Evolutionary conservation across 2,797 vertebrate species (phyloP).

Genomic region (Serranus cabrilla): DNA sequence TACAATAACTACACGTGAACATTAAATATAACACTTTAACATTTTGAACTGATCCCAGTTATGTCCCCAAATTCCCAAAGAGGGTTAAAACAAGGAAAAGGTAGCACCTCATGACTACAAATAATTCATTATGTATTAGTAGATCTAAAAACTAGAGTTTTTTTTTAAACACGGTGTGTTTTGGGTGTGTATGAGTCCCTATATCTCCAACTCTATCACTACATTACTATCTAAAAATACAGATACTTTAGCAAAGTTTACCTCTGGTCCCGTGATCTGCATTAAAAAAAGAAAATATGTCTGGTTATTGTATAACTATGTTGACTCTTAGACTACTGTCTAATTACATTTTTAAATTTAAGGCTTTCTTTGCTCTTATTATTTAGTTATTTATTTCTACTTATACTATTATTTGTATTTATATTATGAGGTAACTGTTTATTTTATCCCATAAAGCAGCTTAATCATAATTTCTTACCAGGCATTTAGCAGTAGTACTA

Average conservation of each 20-base stretch:
- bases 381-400: neutral
- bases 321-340: neutral
- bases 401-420: no score
- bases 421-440: neutral
- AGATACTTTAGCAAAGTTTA: conserved; percentile 51
- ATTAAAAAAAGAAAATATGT: conserved; percentile 48
- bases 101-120: neutral
- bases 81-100: neutral
- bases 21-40: neutral
- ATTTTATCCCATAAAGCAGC: neutral
- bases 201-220: conserved; percentile 1
- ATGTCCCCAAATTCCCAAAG: neutral
- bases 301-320: conserved; percentile 21
- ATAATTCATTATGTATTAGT: neutral
- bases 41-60: neutral
- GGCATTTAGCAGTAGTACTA: neutral
- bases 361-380: neutral
- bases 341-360: neutral
- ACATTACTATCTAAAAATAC: neutral
- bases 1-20: neutral
- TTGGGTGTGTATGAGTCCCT: neutral
- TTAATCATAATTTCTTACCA: neutral
- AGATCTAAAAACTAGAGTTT: neutral
- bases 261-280: conserved; percentile 80
- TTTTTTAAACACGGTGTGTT: neutral